These are phyloP conservation scores for Ptiloglossa arizonensis DNA, from an alignment of 1,140 invertebrate species.

Conservation along the genomic window DNA sequence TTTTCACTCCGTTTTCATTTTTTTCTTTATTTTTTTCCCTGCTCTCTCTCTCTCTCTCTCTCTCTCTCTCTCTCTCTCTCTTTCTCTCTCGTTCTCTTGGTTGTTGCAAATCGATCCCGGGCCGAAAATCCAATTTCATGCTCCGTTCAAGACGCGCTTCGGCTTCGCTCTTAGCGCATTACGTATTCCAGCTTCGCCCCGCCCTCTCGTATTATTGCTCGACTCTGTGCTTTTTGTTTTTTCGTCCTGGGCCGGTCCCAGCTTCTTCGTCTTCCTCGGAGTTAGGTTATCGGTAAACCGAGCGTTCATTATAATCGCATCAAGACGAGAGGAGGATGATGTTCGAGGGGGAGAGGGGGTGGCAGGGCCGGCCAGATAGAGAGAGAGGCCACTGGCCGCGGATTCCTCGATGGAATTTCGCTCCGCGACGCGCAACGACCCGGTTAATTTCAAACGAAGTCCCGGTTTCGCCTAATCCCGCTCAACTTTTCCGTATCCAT, in stretches of 20 bases:
- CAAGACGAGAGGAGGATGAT: conserved; percentile 63
- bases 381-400: conserved; percentile 68
- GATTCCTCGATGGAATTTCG: conserved; percentile 77
- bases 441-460: too few species aligned
- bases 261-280: conserved; percentile 39
- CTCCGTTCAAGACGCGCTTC: conserved; percentile 48
- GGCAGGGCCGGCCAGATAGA: background rate
- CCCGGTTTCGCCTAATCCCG: too few species aligned
- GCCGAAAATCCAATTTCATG: conserved; percentile 63
- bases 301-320: conserved; percentile 80
- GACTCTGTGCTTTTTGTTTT: conserved; percentile 15
- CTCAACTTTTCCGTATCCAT: too few species aligned
- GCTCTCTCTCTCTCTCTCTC: too few species aligned
- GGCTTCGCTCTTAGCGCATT: conserved; percentile 62
- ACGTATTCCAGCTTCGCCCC: conserved; percentile 55
- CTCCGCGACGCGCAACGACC: conserved; percentile 22
- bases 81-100: too few species aligned
- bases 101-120: conserved; percentile 56
- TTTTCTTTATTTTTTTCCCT: too few species aligned
- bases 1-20: too few species aligned
- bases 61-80: too few species aligned
- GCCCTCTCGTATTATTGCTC: conserved; percentile 64
- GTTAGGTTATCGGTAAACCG: conserved; percentile 75
- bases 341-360: conserved; percentile 45
- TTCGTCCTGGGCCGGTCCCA: background rate